phyloP scores from a whole-genome alignment of 2,797 vertebrate species.

The Jordanella pulchra region DNA sequence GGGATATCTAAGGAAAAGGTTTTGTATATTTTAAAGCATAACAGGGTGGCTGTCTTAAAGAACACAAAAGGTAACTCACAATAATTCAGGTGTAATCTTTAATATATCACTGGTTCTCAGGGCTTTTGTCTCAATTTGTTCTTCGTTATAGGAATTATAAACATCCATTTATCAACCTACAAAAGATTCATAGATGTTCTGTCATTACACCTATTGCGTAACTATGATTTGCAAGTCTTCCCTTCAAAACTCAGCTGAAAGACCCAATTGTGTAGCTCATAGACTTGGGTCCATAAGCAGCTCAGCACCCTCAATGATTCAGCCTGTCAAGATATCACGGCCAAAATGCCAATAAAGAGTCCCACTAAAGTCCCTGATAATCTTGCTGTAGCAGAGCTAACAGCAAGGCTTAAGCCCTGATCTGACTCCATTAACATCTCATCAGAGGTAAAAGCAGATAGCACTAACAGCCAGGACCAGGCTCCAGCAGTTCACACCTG shows the following conservation, averaged over 20 bases:
- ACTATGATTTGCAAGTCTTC: background rate
- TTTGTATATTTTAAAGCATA: too few species aligned
- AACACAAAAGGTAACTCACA: too few species aligned
- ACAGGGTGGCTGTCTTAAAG: too few species aligned
- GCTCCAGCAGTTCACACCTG: slow-evolving; percentile 49
- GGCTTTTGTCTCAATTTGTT: background rate
- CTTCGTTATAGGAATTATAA: background rate
- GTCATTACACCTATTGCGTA: background rate
- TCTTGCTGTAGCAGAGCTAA: slow-evolving; percentile 47
- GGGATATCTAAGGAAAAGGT: too few species aligned
- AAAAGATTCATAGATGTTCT: background rate
- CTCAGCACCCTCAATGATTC: slow-evolving; percentile 28
- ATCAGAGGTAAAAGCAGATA: slow-evolving; percentile 57
- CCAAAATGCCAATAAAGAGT: slow-evolving; percentile 37
- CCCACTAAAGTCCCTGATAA: slow-evolving; percentile 46
- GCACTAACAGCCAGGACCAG: slow-evolving; percentile 44
- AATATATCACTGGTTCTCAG: too few species aligned
- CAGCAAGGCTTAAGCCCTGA: slow-evolving; percentile 59
- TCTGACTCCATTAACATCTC: slow-evolving; percentile 68
- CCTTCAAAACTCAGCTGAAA: slow-evolving; percentile 22
- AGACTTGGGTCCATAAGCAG: slow-evolving; percentile 9
- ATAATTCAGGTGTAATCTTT: too few species aligned
- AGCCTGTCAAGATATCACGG: slow-evolving; percentile 37
- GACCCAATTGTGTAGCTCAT: background rate
- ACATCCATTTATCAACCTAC: background rate